Base-by-base conservation (phyloP, 2,113 vertebrate species). In the Mobula birostris region DNA sequence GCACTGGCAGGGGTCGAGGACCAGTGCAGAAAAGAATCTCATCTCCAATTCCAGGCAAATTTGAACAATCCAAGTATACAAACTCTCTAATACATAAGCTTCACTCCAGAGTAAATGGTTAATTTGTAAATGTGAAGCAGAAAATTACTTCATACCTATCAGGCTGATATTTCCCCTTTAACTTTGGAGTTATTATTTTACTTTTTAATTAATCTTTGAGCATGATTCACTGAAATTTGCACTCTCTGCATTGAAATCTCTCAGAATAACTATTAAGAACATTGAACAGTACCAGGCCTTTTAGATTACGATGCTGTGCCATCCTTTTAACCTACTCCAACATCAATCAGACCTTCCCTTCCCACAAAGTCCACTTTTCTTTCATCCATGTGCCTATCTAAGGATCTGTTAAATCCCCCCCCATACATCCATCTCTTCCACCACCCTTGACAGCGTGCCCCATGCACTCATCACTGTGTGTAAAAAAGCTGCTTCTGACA, bases 51-150 rank as follows among this genome's bases (percentile, higher is more conserved):
- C 91, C 70, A 56, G 48, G 40, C 40, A 76, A 74, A 93, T 74
- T 56, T 93, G 91, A 93, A 29, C 91, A 93, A 76, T 93, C 32
- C 91, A 76, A 91, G 68, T 15, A 11, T 32, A 40, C 40, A 92
- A 92, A 66, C 68, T 92, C n/a, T 92, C 74, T 24, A 93, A 56
- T 19, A 68, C 36, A 74, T 74, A 15, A 56, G 91, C 91, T 15
- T 93, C 70, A 36, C 68, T 93, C 68, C 74, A 36, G 74, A 93
- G 40, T 68, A 76, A 36, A 72, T 56, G 72, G 36, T 9, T 17
- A 70, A 14, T 40, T 70, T 70, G 66, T 9, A 93, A 93, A 72
- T 36, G 72, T 56, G 15, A 90, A 68, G 66, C 61, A 90, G 15
- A 19, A 90, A 90, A 68, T 90, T 17, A 2, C n/a, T 90, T 15